Evolutionary conservation across 2,888 invertebrate species (phyloP).

Genomic region (Petrolisthes cinctipes): DNA sequence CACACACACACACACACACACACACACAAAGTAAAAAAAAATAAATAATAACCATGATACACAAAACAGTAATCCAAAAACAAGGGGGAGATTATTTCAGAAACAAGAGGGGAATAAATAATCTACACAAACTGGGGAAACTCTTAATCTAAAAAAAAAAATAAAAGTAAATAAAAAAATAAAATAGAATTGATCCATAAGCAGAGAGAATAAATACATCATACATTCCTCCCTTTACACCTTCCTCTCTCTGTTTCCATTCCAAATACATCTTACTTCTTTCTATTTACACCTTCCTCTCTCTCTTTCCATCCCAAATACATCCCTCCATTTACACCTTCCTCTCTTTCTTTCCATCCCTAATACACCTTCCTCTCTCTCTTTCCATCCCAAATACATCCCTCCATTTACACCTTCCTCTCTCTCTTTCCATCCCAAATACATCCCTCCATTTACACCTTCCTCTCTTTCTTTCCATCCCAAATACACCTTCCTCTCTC

Average conservation of each 20-base stretch:
- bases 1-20: constrained; percentile 13
- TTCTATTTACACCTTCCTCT: background rate
- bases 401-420: background rate
- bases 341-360: background rate
- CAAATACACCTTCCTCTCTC: background rate
- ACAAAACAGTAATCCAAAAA: background rate
- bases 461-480: background rate
- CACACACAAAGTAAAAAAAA: no score
- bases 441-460: background rate
- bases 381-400: background rate
- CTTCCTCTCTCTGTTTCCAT: background rate
- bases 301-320: background rate
- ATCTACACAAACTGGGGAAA: no score
- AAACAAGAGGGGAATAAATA: no score
- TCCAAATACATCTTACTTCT: background rate
- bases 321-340: background rate
- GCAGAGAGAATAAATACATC: background rate
- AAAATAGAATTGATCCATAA: no score
- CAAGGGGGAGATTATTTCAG: no score
- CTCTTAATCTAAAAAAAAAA: no score
- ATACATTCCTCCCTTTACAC: background rate
- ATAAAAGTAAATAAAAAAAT: no score
- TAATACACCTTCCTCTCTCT: background rate
- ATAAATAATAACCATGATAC: background rate
- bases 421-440: background rate